phyloP scores from a whole-genome alignment of 2,797 vertebrate genomes.

The Micrastur ruficollis region DNA sequence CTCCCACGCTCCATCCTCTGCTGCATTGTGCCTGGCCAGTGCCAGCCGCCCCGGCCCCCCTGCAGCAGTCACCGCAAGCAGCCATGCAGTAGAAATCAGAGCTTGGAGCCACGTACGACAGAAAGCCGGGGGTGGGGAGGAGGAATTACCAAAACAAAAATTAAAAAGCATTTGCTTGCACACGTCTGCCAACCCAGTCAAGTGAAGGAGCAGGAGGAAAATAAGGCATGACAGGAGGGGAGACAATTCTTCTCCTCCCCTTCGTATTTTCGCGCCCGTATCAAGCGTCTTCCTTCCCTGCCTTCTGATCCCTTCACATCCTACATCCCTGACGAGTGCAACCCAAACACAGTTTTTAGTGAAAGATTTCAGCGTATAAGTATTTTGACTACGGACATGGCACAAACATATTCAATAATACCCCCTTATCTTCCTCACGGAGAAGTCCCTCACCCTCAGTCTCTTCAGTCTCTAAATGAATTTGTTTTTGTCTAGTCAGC shows the following conservation, averaged over 20 bases:
- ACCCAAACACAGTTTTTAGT: background rate
- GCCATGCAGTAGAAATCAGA: background rate
- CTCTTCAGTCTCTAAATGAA: conserved; percentile 12
- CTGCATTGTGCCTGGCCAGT: background rate
- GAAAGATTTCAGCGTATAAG: background rate
- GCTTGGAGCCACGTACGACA: background rate
- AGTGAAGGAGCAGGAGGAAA: background rate
- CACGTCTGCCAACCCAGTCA: background rate
- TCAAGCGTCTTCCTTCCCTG: rapidly evolving
- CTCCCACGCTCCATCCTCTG: background rate
- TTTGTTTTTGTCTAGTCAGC: conserved; percentile 45
- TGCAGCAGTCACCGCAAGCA: background rate
- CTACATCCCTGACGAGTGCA: background rate
- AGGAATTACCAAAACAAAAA: conserved; percentile 1
- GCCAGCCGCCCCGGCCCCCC: background rate
- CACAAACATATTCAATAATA: conserved; percentile 27
- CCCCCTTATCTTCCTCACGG: conserved; percentile 37
- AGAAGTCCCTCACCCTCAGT: background rate
- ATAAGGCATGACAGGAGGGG: background rate
- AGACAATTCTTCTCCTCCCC: background rate
- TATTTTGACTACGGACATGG: background rate
- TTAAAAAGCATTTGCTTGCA: background rate
- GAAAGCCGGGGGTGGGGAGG: background rate
- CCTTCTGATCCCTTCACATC: background rate
- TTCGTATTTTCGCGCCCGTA: background rate